These are phyloP conservation scores for Chiroxiphia lanceolata DNA, from an alignment of 2,797 vertebrate species.

Conservation along the genomic window DNA sequence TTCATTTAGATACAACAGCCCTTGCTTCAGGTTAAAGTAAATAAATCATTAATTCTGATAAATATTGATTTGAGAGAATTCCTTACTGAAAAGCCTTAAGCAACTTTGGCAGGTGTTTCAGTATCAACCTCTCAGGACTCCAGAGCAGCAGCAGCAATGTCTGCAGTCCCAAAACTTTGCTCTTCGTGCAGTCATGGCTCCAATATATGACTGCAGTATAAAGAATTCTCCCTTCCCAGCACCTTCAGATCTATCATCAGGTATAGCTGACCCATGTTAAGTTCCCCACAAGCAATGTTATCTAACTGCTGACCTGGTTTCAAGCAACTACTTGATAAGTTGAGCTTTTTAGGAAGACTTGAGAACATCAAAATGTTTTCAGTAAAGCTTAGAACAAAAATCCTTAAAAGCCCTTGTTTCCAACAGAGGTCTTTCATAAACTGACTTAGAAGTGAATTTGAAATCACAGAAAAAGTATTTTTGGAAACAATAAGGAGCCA, in stretches of 20 bases:
- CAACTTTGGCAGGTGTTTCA: neutral
- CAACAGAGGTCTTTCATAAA: neutral
- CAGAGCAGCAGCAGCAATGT: neutral
- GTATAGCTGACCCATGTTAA: neutral
- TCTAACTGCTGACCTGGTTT: neutral
- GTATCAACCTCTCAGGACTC: neutral
- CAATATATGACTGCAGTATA: rapidly evolving
- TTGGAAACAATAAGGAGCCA: neutral
- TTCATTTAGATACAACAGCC: neutral
- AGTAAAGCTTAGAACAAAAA: neutral
- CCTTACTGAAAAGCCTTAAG: neutral
- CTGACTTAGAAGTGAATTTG: slow-evolving; percentile 36
- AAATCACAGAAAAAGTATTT: slow-evolving; percentile 16
- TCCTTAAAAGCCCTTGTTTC: neutral
- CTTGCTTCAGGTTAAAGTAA: neutral
- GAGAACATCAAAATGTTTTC: neutral
- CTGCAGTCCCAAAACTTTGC: neutral
- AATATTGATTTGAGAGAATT: neutral
- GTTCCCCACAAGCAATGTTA: neutral
- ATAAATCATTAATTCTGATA: neutral
- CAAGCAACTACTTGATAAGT: neutral
- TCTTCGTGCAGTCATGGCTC: neutral
- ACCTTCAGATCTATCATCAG: neutral
- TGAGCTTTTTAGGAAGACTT: neutral
- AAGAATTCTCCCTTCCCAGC: neutral